phyloP scores from a whole-genome alignment of 2,888 invertebrate genomes.

The Ecliptopera silaceata region DNA sequence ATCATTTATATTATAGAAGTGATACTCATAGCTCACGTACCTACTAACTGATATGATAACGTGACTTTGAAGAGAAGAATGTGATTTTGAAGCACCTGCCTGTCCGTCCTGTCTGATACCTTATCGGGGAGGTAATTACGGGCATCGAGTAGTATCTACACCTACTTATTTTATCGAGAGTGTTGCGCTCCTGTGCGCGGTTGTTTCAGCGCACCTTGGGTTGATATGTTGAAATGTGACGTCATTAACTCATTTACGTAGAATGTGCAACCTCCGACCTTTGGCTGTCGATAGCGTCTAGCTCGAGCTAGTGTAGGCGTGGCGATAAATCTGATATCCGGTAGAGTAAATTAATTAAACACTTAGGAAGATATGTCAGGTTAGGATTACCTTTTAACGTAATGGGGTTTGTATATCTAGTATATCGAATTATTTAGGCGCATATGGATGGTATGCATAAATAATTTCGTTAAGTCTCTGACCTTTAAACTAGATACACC shows the following conservation, averaged over 20 bases:
- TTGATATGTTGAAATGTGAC: slow-evolving; percentile 17
- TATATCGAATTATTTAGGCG: too few species aligned
- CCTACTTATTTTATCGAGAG: background rate
- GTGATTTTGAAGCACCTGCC: background rate
- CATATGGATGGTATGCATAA: too few species aligned
- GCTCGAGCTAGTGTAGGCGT: slow-evolving; percentile 9
- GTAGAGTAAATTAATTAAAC: slow-evolving; percentile 10
- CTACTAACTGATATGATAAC: background rate
- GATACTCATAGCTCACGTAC: background rate
- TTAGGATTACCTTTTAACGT: too few species aligned
- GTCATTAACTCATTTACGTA: slow-evolving; percentile 33
- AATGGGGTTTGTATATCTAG: too few species aligned
- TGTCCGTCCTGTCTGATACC: background rate
- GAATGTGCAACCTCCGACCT: slow-evolving; percentile 33
- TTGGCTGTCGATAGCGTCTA: slow-evolving; percentile 20
- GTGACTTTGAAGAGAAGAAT: background rate
- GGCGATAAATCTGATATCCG: slow-evolving; percentile 22
- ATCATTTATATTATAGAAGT: background rate
- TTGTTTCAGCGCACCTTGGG: slow-evolving; percentile 2
- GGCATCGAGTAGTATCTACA: background rate
- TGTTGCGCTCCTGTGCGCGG: background rate
- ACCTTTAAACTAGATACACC: too few species aligned
- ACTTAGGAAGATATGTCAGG: background rate
- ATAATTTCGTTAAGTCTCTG: too few species aligned
- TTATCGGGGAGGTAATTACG: background rate